Evolutionary conservation across 2,797 vertebrate species (phyloP).

Genomic region (Decapterus maruadsi): DNA sequence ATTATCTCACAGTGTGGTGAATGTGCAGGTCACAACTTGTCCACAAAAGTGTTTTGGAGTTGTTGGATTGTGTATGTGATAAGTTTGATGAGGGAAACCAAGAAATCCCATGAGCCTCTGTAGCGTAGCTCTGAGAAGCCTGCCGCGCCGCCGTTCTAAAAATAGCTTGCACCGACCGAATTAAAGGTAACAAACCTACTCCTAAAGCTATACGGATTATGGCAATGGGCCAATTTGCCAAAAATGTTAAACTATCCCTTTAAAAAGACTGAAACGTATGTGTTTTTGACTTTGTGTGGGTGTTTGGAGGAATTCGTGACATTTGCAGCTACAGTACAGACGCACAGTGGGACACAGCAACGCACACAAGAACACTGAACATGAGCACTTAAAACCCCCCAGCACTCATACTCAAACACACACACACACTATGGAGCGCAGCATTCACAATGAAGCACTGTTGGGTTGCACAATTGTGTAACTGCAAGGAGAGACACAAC

Average conservation of each 20-base stretch:
- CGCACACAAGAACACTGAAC: constrained; percentile 2
- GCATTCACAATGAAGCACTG: constrained; percentile 45
- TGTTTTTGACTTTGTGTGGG: constrained; percentile 13
- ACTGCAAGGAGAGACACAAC: constrained; percentile 44
- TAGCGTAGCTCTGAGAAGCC: no score
- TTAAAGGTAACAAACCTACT: no score
- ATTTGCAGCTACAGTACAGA: constrained; percentile 38
- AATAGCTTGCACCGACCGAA: no score
- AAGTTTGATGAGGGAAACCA: no score
- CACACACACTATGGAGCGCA: constrained; percentile 7
- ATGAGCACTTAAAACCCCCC: constrained; percentile 48
- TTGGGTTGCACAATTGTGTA: constrained; percentile 57
- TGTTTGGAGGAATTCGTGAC: constrained; percentile 37
- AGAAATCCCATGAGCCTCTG: no score
- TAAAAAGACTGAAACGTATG: background rate
- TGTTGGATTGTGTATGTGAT: no score
- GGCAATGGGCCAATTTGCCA: no score
- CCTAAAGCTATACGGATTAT: no score
- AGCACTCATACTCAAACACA: constrained; percentile 15
- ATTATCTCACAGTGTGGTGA: no score
- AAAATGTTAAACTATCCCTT: background rate
- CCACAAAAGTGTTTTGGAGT: no score
- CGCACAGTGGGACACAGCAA: constrained; percentile 17
- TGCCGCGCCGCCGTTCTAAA: no score
- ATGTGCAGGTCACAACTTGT: no score